Conservation (phyloP, 2,113 vertebrate genomes). For the Panurus biarmicus region DNA sequence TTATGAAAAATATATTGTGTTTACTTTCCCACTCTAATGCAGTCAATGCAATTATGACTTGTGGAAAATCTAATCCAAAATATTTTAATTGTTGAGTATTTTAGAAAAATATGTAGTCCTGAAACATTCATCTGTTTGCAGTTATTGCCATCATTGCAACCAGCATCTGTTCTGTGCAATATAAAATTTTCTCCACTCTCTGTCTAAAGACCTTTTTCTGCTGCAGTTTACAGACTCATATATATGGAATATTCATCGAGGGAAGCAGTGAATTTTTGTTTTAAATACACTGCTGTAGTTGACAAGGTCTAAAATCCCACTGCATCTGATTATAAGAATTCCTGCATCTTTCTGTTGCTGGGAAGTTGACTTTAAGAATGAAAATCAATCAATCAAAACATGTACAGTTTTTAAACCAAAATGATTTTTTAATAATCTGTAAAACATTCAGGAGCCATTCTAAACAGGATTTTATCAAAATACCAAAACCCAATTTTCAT, state of each 20-base stretch:
- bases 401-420: background rate
- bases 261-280: background rate
- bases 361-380: background rate
- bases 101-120: background rate
- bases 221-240: background rate
- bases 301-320: background rate
- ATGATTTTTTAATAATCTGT: background rate
- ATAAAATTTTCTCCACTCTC: background rate
- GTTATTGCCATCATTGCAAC: background rate
- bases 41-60: background rate
- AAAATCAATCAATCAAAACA: background rate
- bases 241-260: background rate
- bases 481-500: background rate
- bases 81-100: background rate
- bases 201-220: background rate
- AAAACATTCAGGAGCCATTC: background rate
- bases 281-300: background rate
- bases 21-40: background rate
- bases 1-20: constrained; percentile 40
- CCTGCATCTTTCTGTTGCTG: background rate
- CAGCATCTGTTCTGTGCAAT: background rate
- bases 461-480: background rate
- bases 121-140: background rate
- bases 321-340: background rate
- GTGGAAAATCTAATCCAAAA: background rate